Percentiles rank a stretch among this genome's conserved stretches.
These are phyloP conservation scores for Macropis europaea DNA, from an alignment of 2,888 invertebrate species.

Conservation along the genomic window DNA sequence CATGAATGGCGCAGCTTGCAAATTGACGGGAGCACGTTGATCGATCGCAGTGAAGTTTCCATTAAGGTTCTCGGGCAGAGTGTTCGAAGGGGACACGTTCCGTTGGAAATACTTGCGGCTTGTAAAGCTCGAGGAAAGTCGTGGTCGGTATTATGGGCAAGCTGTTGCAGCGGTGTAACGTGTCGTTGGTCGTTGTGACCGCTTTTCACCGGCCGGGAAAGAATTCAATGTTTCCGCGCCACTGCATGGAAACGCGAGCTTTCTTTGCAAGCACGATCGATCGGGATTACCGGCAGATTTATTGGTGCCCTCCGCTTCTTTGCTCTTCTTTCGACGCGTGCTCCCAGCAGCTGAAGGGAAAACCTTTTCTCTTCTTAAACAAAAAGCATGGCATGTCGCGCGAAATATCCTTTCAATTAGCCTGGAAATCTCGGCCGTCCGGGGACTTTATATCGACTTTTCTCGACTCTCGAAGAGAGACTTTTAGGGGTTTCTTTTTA, in stretches of 20 bases:
- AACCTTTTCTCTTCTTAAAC: conserved; percentile 18
- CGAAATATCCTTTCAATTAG: conserved; percentile 29
- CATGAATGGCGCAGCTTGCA: too few species aligned
- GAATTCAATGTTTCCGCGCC: conserved; percentile 58
- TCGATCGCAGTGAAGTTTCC: conserved; percentile 27
- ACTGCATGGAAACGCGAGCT: conserved; percentile 51
- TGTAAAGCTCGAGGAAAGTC: conserved; percentile 23
- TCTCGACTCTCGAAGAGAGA: too few species aligned
- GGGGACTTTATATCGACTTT: too few species aligned
- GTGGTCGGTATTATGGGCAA: conserved; percentile 32
- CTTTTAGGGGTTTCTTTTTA: conserved; percentile 1
- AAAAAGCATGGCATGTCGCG: neutral
- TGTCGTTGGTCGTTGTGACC: conserved; percentile 10
- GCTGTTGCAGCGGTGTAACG: conserved; percentile 27
- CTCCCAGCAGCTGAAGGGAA: conserved; percentile 30
- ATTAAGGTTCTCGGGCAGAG: neutral
- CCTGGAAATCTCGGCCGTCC: too few species aligned
- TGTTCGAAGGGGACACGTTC: conserved; percentile 26
- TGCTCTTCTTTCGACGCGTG: conserved; percentile 34
- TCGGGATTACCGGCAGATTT: conserved; percentile 57
- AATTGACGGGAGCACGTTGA: too few species aligned
- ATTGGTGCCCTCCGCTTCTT: conserved; percentile 20
- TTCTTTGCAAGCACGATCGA: conserved; percentile 55
- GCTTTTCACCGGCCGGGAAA: conserved; percentile 33
- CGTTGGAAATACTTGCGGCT: conserved; percentile 16